These are phyloP conservation scores for Ethmia dodecea DNA, from an alignment of 2,888 invertebrate genomes.

Conservation along the genomic window DNA sequence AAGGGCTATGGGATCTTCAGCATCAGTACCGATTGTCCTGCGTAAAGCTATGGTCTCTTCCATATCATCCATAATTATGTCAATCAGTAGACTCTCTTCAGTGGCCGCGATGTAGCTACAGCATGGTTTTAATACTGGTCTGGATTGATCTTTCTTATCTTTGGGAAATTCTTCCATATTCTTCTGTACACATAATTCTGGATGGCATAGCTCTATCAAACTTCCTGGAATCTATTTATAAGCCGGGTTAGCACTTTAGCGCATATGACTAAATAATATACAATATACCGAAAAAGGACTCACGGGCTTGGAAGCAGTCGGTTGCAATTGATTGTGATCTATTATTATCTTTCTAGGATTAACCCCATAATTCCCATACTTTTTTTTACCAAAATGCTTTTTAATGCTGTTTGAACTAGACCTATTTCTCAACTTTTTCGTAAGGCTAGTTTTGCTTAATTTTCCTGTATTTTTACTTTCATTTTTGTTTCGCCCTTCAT, in stretches of 20 bases:
- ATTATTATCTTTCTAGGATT: conserved; percentile 24
- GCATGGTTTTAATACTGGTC: background rate
- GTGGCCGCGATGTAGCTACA: conserved; percentile 34
- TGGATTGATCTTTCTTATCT: conserved; percentile 1
- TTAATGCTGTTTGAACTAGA: too few species aligned
- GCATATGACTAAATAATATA: background rate
- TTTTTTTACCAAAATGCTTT: too few species aligned
- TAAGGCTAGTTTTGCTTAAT: conserved; percentile 26
- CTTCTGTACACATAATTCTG: conserved; percentile 24
- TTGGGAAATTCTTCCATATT: conserved; percentile 9
- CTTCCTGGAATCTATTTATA: conserved; percentile 50
- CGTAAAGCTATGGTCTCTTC: conserved; percentile 46
- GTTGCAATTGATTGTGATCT: conserved; percentile 22
- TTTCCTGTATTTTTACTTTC: conserved; percentile 26
- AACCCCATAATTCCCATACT: conserved; percentile 21
- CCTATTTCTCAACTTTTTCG: conserved; percentile 24
- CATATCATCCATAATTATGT: conserved; percentile 42
- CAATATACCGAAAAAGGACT: conserved; percentile 16
- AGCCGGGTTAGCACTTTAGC: background rate
- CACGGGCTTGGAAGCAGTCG: conserved; percentile 41
- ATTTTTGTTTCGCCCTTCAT: conserved; percentile 13
- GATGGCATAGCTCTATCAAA: conserved; percentile 41
- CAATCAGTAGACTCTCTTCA: conserved; percentile 41
- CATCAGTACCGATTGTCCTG: conserved; percentile 45
- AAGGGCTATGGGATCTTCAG: conserved; percentile 23